Percentiles rank a stretch among this genome's conserved stretches.
Evolutionary conservation across 2,113 vertebrate genomes (phyloP).

Genomic region (Alligator mississippiensis): DNA sequence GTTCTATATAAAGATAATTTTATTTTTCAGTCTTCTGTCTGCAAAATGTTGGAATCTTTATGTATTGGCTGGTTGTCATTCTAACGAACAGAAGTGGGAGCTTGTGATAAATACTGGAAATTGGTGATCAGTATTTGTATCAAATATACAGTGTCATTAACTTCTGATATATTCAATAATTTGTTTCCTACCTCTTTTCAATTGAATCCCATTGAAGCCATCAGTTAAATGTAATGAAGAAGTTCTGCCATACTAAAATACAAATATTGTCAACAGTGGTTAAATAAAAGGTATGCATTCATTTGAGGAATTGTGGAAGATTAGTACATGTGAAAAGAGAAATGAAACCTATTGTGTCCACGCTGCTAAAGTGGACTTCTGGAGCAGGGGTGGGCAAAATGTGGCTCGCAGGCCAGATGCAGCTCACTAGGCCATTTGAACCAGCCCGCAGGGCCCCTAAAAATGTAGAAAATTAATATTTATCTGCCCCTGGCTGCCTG

Average conservation of each 20-base stretch:
- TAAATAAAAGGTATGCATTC: background rate
- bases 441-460: no score
- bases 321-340: background rate
- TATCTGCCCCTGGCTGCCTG: no score
- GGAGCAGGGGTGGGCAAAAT: background rate
- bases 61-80: background rate
- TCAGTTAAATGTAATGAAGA: background rate
- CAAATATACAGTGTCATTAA: background rate
- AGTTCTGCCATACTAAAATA: background rate
- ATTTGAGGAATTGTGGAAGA: background rate
- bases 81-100: background rate
- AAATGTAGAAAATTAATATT: no score
- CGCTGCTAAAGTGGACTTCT: no score
- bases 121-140: background rate
- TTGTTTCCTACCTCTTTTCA: no score
- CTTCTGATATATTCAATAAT: no score
- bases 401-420: no score
- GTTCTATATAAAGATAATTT: conserved; percentile 34
- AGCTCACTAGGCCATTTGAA: no score
- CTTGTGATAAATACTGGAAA: background rate
- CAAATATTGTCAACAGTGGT: background rate
- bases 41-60: background rate
- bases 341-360: no score
- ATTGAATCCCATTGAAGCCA: no score
- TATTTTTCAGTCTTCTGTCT: background rate